phyloP scores from a whole-genome alignment of 2,888 invertebrate genomes.

The Heliconius sara region DNA sequence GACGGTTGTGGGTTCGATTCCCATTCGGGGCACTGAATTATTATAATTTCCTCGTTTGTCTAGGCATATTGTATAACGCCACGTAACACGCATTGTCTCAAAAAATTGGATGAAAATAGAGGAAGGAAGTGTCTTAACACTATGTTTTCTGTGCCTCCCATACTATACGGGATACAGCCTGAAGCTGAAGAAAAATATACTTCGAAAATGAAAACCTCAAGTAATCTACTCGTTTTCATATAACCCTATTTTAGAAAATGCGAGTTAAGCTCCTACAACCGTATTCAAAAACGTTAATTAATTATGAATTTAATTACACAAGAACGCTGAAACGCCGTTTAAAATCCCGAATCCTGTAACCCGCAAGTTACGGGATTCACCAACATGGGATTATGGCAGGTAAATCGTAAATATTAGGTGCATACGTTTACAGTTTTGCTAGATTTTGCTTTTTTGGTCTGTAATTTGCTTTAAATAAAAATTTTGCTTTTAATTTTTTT shows the following conservation, averaged over 20 bases:
- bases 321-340: slow-evolving; percentile 23
- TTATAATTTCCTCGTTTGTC: no score
- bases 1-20: no score
- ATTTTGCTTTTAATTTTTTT: no score
- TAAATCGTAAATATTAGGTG: neutral
- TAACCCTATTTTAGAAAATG: neutral
- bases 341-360: slow-evolving; percentile 24
- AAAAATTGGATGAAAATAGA: no score
- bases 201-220: neutral
- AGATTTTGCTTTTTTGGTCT: neutral
- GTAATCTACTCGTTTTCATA: neutral
- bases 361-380: slow-evolving; percentile 33
- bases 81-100: no score
- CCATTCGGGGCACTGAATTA: no score
- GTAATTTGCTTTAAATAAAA: neutral
- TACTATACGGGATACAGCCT: no score
- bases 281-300: slow-evolving; percentile 34
- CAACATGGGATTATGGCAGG: slow-evolving; percentile 31
- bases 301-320: slow-evolving; percentile 38
- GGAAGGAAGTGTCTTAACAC: no score
- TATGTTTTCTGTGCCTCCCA: no score
- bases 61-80: no score
- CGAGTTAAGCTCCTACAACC: neutral
- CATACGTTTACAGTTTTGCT: neutral
- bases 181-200: no score